Evolutionary conservation across 2,113 vertebrate genomes (phyloP), one percentile per base, ranked within the genome.

Genomic region (Pteruthius melanotis): DNA sequence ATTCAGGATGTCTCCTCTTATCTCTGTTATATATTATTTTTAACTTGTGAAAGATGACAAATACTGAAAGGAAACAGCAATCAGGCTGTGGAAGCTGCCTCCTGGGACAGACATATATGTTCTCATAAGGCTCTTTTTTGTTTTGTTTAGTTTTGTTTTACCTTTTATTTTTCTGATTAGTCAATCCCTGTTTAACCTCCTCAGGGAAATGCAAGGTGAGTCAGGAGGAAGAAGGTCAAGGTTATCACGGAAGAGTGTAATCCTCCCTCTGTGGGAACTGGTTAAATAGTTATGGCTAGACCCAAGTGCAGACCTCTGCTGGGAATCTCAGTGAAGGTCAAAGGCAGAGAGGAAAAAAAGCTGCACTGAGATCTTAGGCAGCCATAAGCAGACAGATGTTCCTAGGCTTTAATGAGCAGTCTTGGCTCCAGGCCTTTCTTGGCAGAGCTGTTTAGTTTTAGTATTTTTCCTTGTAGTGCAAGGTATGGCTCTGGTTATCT

Each of bases 311-410:
- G 59, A 78, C 56, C 61, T 68, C 80, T 93, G 16, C 21, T 92
- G 87, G 72, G 75, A 94, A 94, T 93, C 68, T 71, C 47, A 57
- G 13, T 37, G 89, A 97, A 95, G 92, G 93, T 94, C 81, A 95
- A 79, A 91, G 64, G 40, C 75, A 96, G 33, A 77, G 31, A 70
- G 35, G 33, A 50, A 75, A 87, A 91, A 89, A 83, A 27, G 37
- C 76, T 87, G 72, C 60, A 50, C 28, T 63, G 71, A 44, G 94
- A 83, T 90, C 91, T 65, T 69, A 87, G 89, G 75, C 83, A 72
- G 64, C 85, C 66, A 71, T 31, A 39, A 40, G 71, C 66, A 91
- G 88, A 96, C 90, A 96, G 91, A 80, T 94, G 84, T 83, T 93
- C 65, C 69, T 90, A 50, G 49, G 63, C 49, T 90, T 94, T 83